These are phyloP conservation scores for Panulirus ornatus DNA, from an alignment of 1,140 invertebrate species.

Conservation along the genomic window DNA sequence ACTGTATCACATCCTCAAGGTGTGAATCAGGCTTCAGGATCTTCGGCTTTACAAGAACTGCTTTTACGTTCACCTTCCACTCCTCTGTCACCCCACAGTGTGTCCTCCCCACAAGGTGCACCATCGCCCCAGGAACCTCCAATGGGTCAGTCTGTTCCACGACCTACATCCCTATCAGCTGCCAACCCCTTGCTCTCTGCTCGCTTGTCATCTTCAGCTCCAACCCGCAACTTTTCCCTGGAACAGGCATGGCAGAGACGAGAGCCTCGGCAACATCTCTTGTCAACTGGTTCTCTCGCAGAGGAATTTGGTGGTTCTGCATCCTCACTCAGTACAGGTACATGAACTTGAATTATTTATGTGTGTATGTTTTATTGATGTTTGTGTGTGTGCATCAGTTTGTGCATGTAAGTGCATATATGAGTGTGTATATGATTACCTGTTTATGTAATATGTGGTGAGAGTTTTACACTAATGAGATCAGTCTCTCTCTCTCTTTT, in stretches of 20 bases:
- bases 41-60: constrained; percentile 68
- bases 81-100: constrained; percentile 60
- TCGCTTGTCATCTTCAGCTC: constrained; percentile 72
- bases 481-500: no score
- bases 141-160: constrained; percentile 62
- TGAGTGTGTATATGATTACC: no score
- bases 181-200: constrained; percentile 60
- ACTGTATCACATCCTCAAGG: constrained; percentile 29
- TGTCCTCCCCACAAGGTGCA: constrained; percentile 29
- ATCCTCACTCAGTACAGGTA: constrained; percentile 85
- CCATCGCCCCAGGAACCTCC: constrained; percentile 58
- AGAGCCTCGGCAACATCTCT: constrained; percentile 89
- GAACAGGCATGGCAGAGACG: constrained; percentile 90
- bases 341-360: constrained; percentile 16
- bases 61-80: constrained; percentile 54
- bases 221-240: constrained; percentile 77
- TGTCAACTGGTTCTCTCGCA: constrained; percentile 91
- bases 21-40: constrained; percentile 20
- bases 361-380: no score
- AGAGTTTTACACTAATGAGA: no score
- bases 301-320: constrained; percentile 81
- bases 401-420: no score
- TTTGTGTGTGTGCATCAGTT: no score
- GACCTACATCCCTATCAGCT: constrained; percentile 60
- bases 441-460: no score